Evolutionary conservation across 2,888 invertebrate species (phyloP), one percentile per base, ranked within the genome.

Genomic region (Auanema freiburgensis): DNA sequence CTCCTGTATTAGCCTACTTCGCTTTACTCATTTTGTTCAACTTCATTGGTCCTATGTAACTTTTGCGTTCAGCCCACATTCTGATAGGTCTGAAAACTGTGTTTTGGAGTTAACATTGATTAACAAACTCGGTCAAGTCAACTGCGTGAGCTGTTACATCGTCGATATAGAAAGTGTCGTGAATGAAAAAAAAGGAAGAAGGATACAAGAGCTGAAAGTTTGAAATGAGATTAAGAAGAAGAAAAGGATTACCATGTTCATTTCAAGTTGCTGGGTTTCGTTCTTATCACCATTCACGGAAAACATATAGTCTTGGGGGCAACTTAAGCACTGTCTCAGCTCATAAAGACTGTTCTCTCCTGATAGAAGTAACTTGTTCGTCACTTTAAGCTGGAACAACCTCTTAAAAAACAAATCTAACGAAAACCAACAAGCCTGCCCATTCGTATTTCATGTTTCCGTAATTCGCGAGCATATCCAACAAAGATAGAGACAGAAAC

Each of bases 121-220:
- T 50, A 43, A 50, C 50, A 23, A 43, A 53, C 46, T 43, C 16
- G 46, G 24, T 18, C 11, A 90, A 90, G 81, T 92, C 90, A 43
- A 87, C 84, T 65, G 89, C 87, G 0, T 84, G 81, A 2, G 86
- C 80, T 74, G 87, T 83, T 1, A 91, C 86, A 72, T 85, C 86
- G 81, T 93, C 92, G 82, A 90, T 90, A 84, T 91, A 92, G 84
- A 92, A 91, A 0, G 88, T 89, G 69, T 89, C 88, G 70, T 91
- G 89, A 59, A 93, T 90, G 80, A 90, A 92, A 74, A 92, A 89
- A 83, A 90, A 90, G 1, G 89, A 89, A 0, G 91, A 90, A 65
- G 88, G 89, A 82, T 88, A 90, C 21, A 87, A 78, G 66, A 88
- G 87, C 90, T 90, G 78, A 40, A 84, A 49, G 12, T 5, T 11